Conservation (phyloP, 2,113 vertebrate species). For the Stomatorhinus ivindoensis region DNA sequence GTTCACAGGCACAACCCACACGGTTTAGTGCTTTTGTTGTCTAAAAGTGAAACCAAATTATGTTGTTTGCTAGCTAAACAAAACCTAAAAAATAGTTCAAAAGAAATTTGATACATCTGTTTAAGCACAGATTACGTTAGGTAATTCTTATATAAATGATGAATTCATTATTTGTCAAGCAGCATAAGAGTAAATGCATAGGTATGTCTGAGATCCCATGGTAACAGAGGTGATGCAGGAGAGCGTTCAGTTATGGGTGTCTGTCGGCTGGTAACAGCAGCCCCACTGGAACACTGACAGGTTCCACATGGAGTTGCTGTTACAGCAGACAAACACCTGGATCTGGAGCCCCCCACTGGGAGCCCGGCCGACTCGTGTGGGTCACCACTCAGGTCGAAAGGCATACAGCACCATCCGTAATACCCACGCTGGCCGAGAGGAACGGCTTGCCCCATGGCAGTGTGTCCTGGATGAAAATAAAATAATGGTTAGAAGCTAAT, state of each 20-base stretch:
- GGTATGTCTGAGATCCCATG: background rate
- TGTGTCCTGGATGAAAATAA: background rate
- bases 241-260: constrained; percentile 15
- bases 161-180: background rate
- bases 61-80: background rate
- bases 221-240: background rate
- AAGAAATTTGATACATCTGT: background rate
- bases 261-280: constrained; percentile 64
- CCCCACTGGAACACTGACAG: constrained; percentile 61
- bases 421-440: background rate
- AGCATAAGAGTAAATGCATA: background rate
- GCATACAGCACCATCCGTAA: background rate
- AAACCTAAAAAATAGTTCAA: background rate
- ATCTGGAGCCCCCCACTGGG: background rate
- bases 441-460: background rate
- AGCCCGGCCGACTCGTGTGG: background rate
- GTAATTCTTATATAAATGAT: background rate
- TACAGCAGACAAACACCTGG: constrained; percentile 60
- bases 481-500: constrained; percentile 5
- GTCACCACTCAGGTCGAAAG: background rate
- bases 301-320: constrained; percentile 78
- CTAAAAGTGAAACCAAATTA: background rate
- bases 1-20: background rate
- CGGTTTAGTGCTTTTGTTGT: background rate
- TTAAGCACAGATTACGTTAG: background rate